These are phyloP conservation scores for Marmota flaviventris DNA, from an alignment of 2,113 vertebrate species.

Conservation along the genomic window DNA sequence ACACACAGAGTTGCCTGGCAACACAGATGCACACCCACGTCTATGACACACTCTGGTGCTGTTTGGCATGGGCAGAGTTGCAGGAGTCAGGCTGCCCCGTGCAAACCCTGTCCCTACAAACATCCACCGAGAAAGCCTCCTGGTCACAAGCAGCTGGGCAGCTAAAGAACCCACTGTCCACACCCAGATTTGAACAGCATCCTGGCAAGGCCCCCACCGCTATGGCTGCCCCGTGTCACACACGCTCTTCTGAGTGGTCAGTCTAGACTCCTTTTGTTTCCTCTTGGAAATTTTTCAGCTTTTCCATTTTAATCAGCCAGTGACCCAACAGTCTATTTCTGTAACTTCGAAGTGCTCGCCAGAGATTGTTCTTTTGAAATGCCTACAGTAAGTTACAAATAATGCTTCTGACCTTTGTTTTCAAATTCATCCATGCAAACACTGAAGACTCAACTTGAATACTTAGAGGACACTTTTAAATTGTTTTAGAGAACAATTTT, in stretches of 20 bases:
- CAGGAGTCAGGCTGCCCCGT: background rate
- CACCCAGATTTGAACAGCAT: background rate
- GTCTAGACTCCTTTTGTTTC: constrained; percentile 40
- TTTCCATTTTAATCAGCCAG: constrained; percentile 54
- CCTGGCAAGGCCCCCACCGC: background rate
- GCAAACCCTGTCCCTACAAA: background rate
- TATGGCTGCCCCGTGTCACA: background rate
- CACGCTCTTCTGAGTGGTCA: background rate
- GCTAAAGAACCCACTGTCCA: background rate
- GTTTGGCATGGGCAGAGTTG: background rate
- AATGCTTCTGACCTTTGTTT: constrained; percentile 33
- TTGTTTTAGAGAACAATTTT: background rate
- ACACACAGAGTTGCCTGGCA: background rate
- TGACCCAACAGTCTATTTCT: constrained; percentile 66
- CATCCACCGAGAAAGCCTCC: background rate
- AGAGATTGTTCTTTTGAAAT: constrained; percentile 57
- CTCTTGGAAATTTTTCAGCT: constrained; percentile 34
- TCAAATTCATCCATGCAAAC: background rate
- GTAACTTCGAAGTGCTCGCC: constrained; percentile 16
- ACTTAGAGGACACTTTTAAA: no score
- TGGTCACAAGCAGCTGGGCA: background rate
- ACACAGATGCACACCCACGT: background rate
- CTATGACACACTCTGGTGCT: background rate
- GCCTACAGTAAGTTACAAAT: constrained; percentile 1
- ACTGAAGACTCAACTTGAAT: background rate